A percentile compares a stretch with the other conserved stretches of the same genome.
phyloP scores from a whole-genome alignment of 2,113 vertebrate species.

The Ammodytes marinus region DNA sequence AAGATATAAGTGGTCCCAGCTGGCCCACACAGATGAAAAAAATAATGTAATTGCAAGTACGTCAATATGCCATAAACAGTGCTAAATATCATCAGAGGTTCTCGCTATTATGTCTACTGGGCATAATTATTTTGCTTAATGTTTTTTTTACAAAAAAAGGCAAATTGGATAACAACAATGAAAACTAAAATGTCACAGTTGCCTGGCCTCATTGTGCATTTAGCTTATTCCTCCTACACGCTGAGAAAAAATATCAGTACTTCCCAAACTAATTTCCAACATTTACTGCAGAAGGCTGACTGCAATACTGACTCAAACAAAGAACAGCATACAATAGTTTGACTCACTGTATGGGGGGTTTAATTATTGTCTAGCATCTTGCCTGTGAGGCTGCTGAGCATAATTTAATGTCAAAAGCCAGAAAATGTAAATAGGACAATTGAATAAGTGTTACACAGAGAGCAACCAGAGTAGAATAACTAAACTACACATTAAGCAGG shows the following conservation, averaged over 20 bases:
- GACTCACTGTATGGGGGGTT: conserved; percentile 28
- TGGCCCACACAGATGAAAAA: conserved; percentile 73
- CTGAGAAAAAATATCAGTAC: conserved; percentile 20
- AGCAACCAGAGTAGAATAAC: background rate
- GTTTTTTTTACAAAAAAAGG: conserved; percentile 7
- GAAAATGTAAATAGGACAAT: conserved; percentile 8
- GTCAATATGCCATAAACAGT: conserved; percentile 9
- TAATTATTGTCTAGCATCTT: conserved; percentile 14
- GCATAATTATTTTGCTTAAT: background rate
- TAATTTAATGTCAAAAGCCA: conserved; percentile 14
- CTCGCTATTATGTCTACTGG: background rate
- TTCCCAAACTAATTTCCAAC: conserved; percentile 27
- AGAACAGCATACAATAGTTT: conserved; percentile 35
- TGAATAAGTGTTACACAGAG: background rate
- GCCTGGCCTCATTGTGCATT: conserved; percentile 17
- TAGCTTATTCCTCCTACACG: conserved; percentile 22
- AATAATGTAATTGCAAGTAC: conserved; percentile 9
- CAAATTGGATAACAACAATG: conserved; percentile 23
- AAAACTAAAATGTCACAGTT: conserved; percentile 51
- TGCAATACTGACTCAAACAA: conserved; percentile 52
- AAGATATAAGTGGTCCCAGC: conserved; percentile 99
- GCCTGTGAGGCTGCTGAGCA: conserved; percentile 16
- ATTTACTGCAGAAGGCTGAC: conserved; percentile 21
- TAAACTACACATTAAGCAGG: conserved; percentile 7
- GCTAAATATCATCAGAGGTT: conserved; percentile 18